Conservation (phyloP, 2,888 invertebrate species). For the Rosalia funebris region DNA sequence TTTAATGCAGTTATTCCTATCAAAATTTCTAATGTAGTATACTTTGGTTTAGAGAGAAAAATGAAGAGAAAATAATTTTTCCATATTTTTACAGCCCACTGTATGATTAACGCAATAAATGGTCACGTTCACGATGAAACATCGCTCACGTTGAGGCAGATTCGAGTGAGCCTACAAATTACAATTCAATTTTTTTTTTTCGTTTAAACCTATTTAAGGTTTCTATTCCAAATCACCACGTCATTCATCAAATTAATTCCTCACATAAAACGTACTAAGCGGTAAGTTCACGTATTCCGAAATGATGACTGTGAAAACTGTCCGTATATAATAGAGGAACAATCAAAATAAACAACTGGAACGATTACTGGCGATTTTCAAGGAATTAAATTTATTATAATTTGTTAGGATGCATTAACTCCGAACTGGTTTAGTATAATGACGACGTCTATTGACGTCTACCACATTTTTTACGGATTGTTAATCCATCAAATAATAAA, state of each 20-base stretch:
- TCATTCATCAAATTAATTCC: background rate
- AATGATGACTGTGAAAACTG: background rate
- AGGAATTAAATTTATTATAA: conserved; percentile 6
- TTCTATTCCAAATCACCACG: background rate
- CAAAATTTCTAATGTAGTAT: too few species aligned
- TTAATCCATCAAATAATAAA: conserved; percentile 13
- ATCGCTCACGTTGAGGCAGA: too few species aligned
- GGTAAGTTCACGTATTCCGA: background rate
- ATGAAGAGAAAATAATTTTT: too few species aligned
- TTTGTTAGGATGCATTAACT: conserved; percentile 10
- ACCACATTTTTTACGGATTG: conserved; percentile 1
- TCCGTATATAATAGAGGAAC: background rate
- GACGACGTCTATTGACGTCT: conserved; percentile 8
- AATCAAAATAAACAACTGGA: conserved; percentile 6
- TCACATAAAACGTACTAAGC: background rate
- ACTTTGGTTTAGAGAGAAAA: too few species aligned
- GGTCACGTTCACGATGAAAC: too few species aligned
- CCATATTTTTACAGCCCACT: too few species aligned
- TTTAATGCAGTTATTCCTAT: too few species aligned
- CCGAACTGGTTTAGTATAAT: conserved; percentile 2
- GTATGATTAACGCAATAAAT: too few species aligned
- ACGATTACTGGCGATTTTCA: conserved; percentile 8
- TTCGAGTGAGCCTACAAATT: too few species aligned
- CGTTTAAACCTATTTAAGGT: too few species aligned
- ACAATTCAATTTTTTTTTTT: too few species aligned